Percentiles rank a stretch among this genome's conserved stretches.
These are phyloP conservation scores for Machimus atricapillus DNA, from an alignment of 2,888 invertebrate species.

Conservation along the genomic window DNA sequence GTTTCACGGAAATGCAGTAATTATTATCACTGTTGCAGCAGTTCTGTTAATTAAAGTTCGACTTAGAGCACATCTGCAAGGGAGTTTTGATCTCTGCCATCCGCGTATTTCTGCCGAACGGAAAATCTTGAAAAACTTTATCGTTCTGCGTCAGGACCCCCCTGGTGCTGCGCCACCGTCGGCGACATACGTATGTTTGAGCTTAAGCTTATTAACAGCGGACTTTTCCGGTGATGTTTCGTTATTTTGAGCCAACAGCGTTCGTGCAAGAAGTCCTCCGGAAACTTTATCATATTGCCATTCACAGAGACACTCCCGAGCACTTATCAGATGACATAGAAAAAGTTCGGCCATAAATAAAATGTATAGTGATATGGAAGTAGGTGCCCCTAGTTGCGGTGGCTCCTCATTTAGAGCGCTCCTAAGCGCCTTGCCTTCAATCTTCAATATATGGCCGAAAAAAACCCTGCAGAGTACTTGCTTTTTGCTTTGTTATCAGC, in stretches of 20 bases:
- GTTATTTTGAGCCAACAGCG: not conserved
- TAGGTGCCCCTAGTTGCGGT: not conserved
- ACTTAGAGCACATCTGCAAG: constrained; percentile 15
- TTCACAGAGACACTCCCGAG: constrained; percentile 12
- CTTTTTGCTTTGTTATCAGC: constrained; percentile 25
- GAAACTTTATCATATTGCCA: constrained; percentile 31
- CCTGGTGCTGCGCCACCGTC: not conserved
- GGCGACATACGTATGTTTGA: not conserved
- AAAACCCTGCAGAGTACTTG: not conserved
- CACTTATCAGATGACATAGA: constrained; percentile 38
- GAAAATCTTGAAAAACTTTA: constrained; percentile 9
- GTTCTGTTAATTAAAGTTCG: constrained; percentile 31
- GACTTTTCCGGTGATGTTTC: not conserved
- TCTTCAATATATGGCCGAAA: constrained; percentile 28
- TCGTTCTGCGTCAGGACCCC: not conserved
- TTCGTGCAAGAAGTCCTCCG: not conserved
- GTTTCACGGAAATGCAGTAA: too few species aligned
- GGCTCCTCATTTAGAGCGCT: not conserved
- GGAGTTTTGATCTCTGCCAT: not conserved
- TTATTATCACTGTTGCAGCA: too few species aligned
- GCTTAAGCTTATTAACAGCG: constrained; percentile 17
- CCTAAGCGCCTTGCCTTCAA: constrained; percentile 31
- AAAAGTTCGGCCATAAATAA: constrained; percentile 35
- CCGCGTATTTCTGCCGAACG: not conserved
- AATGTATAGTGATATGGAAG: constrained; percentile 20